A percentile compares a stretch with the other conserved stretches of the same genome.
phyloP scores from a whole-genome alignment of 1,140 invertebrate genomes.

The Drosophila kurseongensis region DNA sequence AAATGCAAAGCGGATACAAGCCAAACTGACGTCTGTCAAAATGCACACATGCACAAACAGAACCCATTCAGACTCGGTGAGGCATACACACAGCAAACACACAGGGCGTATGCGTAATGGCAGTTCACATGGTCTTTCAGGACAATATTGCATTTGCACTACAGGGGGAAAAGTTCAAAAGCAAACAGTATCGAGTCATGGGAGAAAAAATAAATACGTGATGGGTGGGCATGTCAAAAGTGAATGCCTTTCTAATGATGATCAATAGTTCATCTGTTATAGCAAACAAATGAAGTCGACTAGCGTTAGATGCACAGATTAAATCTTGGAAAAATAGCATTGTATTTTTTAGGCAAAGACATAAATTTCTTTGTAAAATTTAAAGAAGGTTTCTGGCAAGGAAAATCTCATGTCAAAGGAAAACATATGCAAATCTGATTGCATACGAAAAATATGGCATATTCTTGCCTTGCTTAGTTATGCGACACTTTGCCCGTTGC shows the following conservation, averaged over 20 bases:
- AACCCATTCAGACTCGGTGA: slow-evolving; percentile 50
- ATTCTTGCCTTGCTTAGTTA: slow-evolving; percentile 22
- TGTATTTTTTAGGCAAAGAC: neutral
- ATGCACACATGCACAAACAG: slow-evolving; percentile 32
- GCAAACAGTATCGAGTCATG: slow-evolving; percentile 31
- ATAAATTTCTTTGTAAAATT: slow-evolving; percentile 26
- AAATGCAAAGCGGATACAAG: slow-evolving; percentile 56
- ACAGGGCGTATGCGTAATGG: slow-evolving; percentile 70
- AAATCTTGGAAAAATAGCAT: slow-evolving; percentile 4
- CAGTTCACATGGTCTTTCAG: slow-evolving; percentile 22
- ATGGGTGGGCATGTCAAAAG: neutral
- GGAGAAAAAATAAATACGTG: neutral
- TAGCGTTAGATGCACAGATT: slow-evolving; percentile 13
- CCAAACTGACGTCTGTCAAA: slow-evolving; percentile 57
- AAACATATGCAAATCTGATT: slow-evolving; percentile 45
- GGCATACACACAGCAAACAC: slow-evolving; percentile 38
- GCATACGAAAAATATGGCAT: slow-evolving; percentile 30
- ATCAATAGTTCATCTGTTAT: slow-evolving; percentile 49
- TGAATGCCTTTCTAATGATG: slow-evolving; percentile 39
- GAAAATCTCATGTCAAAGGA: neutral
- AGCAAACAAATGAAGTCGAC: slow-evolving; percentile 32
- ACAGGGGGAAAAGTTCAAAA: slow-evolving; percentile 17
- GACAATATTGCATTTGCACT: slow-evolving; percentile 35
- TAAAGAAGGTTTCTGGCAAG: neutral
- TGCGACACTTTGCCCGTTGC: slow-evolving; percentile 22